These are phyloP conservation scores for Vimba vimba DNA, from an alignment of 2,113 vertebrate species.

Conservation along the genomic window DNA sequence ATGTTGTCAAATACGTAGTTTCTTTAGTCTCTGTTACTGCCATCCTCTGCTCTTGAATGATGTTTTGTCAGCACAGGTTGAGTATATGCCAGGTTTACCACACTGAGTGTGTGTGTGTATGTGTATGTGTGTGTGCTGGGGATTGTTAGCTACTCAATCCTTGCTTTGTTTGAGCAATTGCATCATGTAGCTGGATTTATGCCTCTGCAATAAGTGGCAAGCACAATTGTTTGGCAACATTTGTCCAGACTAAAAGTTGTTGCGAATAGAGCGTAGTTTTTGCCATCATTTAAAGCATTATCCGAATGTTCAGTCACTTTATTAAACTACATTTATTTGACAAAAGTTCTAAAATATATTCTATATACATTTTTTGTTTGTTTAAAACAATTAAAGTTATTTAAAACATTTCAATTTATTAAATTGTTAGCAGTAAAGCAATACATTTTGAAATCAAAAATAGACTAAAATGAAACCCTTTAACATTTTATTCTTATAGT, in stretches of 20 bases:
- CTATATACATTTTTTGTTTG: background rate
- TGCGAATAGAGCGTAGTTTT: background rate
- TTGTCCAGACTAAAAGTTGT: constrained; percentile 31
- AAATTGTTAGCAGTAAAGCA: background rate
- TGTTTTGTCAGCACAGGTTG: background rate
- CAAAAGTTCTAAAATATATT: background rate
- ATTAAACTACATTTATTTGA: background rate
- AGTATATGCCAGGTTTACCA: constrained; percentile 27
- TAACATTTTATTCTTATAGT: background rate
- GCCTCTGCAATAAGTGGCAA: constrained; percentile 65
- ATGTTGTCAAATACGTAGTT: background rate
- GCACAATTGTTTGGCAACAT: constrained; percentile 19
- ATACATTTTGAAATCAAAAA: no score
- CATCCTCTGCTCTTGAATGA: background rate
- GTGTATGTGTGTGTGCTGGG: constrained; percentile 33
- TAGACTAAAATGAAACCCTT: background rate
- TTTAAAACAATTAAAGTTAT: background rate
- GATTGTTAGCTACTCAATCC: constrained; percentile 61
- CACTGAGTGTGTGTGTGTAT: no score
- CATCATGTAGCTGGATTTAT: constrained; percentile 48
- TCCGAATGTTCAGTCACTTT: background rate
- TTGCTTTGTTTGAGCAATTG: constrained; percentile 64
- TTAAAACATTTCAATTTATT: no score
- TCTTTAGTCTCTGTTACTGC: background rate
- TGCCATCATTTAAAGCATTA: background rate